phyloP scores from a whole-genome alignment of 2,113 vertebrate genomes.

The Oreocharis arfaki region DNA sequence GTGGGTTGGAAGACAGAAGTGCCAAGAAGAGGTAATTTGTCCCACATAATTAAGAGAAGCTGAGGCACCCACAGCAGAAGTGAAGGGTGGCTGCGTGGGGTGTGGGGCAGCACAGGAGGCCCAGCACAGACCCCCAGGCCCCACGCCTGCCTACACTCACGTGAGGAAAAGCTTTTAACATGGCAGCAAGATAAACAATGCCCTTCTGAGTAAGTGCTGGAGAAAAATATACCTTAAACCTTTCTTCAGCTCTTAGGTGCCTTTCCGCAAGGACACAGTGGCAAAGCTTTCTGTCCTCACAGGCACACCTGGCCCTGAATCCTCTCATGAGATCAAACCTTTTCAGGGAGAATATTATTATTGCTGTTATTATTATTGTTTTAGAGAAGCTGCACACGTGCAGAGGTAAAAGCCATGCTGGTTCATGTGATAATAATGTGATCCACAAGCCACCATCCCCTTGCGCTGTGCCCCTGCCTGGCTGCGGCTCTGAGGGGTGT shows the following conservation, averaged over 20 bases:
- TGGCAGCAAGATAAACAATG: not conserved
- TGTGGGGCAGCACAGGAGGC: rapidly evolving
- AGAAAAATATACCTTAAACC: not conserved
- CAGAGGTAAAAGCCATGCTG: rapidly evolving
- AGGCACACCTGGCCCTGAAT: not conserved
- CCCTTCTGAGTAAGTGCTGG: not conserved
- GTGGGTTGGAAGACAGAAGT: not conserved
- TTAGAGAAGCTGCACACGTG: not conserved
- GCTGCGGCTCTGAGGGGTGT: rapidly evolving
- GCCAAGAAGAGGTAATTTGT: not conserved
- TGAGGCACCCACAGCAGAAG: not conserved
- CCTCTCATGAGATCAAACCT: not conserved
- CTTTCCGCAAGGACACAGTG: not conserved
- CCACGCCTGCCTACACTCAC: rapidly evolving
- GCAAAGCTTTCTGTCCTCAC: not conserved
- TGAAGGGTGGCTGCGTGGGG: rapidly evolving
- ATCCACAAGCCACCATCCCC: rapidly evolving
- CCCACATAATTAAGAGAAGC: not conserved
- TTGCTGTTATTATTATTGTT: not conserved
- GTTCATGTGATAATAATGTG: rapidly evolving
- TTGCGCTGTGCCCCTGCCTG: rapidly evolving
- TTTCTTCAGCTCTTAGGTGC: not conserved
- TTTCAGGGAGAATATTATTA: not conserved
- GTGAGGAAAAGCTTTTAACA: not conserved
- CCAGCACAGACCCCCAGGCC: too few species aligned